These are phyloP conservation scores for Craterocephalus amniculus DNA, from an alignment of 2,797 vertebrate species.

Conservation along the genomic window DNA sequence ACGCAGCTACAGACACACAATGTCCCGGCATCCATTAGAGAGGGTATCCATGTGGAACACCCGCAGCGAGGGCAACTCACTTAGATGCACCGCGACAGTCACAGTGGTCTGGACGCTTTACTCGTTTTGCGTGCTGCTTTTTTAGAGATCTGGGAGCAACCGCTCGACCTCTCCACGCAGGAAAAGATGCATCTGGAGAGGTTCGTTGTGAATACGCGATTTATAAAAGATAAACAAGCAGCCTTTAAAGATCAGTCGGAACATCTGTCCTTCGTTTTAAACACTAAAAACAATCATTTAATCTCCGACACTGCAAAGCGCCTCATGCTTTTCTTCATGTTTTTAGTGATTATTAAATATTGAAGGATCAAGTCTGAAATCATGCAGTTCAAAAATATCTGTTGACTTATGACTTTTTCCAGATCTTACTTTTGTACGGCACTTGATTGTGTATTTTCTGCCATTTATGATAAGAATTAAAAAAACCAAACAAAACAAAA, in stretches of 20 bases:
- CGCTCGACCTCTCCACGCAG: not conserved
- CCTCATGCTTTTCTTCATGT: no score
- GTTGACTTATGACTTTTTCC: not conserved
- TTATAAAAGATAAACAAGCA: slow-evolving; percentile 12
- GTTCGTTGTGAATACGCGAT: not conserved
- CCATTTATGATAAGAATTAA: not conserved
- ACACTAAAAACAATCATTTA: not conserved
- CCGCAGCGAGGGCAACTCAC: not conserved
- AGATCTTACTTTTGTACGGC: not conserved
- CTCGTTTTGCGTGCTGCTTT: slow-evolving; percentile 4
- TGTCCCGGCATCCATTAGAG: slow-evolving; percentile 40
- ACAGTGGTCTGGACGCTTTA: not conserved
- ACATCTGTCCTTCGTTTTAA: slow-evolving; percentile 6
- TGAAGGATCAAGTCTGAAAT: no score
- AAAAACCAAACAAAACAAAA: no score
- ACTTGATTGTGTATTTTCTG: no score
- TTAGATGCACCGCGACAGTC: not conserved
- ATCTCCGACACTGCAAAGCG: not conserved
- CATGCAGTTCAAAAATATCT: no score
- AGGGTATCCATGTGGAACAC: not conserved
- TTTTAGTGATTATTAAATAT: not conserved
- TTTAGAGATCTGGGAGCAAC: slow-evolving; percentile 7
- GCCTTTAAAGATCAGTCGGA: slow-evolving; percentile 23
- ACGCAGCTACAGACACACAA: slow-evolving; percentile 15
- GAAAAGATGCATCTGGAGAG: not conserved